phyloP scores from a whole-genome alignment of 1,140 invertebrate genomes.

The Musca domestica region DNA sequence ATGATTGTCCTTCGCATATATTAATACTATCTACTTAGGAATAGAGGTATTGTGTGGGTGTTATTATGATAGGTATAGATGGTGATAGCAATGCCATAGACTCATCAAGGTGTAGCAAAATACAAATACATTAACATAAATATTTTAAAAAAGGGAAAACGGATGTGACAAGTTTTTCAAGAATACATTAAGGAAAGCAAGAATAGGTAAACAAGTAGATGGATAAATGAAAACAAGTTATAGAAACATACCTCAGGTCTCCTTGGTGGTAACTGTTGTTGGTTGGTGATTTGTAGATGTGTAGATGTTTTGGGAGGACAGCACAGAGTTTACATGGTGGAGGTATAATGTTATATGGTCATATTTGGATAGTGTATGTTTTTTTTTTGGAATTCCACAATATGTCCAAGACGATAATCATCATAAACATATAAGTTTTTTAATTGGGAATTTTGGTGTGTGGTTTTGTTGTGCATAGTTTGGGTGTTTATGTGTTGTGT shows the following conservation, averaged over 20 bases:
- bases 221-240: slow-evolving; percentile 24
- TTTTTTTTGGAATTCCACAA: not conserved
- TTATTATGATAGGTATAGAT: not conserved
- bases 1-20: too few species aligned
- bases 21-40: too few species aligned
- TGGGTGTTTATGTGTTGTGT: too few species aligned
- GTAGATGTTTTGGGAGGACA: too few species aligned
- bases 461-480: too few species aligned
- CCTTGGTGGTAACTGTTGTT: slow-evolving; percentile 69
- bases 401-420: not conserved
- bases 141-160: not conserved
- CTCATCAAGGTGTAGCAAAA: not conserved
- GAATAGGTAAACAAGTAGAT: too few species aligned
- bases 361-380: not conserved
- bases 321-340: not conserved
- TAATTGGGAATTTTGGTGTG: too few species aligned
- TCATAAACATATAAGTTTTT: too few species aligned
- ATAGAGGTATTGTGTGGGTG: not conserved
- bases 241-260: slow-evolving; percentile 75
- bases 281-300: slow-evolving; percentile 28
- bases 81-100: not conserved
- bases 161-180: too few species aligned
- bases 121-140: not conserved
- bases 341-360: too few species aligned
- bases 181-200: too few species aligned